phyloP scores from a whole-genome alignment of 2,113 vertebrate genomes.

The Salminus brasiliensis region DNA sequence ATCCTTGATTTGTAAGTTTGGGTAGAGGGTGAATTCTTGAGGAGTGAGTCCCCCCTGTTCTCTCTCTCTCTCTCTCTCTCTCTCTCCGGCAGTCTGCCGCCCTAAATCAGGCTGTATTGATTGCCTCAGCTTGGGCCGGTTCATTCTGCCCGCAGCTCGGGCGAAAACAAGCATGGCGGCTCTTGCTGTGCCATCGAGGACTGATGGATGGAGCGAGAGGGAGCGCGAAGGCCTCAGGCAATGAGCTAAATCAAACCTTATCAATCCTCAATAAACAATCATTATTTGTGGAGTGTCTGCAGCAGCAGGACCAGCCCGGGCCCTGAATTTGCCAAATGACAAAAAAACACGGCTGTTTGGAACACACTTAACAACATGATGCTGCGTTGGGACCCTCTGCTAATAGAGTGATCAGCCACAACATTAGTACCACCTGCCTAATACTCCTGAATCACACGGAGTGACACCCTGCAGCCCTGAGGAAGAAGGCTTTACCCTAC shows the following conservation, averaged over 20 bases:
- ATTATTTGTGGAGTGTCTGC: neutral
- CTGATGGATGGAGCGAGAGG: constrained; percentile 13
- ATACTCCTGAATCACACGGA: too few relatives aligned
- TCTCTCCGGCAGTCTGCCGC: neutral
- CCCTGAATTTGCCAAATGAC: neutral
- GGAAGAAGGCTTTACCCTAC: too few relatives aligned
- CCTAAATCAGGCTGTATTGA: constrained; percentile 39
- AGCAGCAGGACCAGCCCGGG: too few relatives aligned
- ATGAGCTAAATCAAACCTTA: constrained; percentile 1
- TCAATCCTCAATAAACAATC: constrained; percentile 8
- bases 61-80: neutral
- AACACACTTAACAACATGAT: too few relatives aligned
- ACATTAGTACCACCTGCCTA: too few relatives aligned
- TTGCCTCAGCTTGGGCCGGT: constrained; percentile 22
- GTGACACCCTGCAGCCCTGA: too few relatives aligned
- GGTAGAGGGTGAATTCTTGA: too few relatives aligned
- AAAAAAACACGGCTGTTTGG: neutral
- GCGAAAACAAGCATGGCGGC: constrained; percentile 34
- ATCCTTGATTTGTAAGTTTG: too few relatives aligned
- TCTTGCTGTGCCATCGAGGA: neutral
- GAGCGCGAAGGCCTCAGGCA: constrained; percentile 5
- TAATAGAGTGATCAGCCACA: too few relatives aligned
- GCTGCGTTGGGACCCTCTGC: too few relatives aligned
- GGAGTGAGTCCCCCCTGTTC: neutral
- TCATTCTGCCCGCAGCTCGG: constrained; percentile 38